A percentile compares a stretch with the other conserved stretches of the same genome.
Conservation (phyloP, 1,140 invertebrate genomes). For the Tetramorium parvispinum region DNA sequence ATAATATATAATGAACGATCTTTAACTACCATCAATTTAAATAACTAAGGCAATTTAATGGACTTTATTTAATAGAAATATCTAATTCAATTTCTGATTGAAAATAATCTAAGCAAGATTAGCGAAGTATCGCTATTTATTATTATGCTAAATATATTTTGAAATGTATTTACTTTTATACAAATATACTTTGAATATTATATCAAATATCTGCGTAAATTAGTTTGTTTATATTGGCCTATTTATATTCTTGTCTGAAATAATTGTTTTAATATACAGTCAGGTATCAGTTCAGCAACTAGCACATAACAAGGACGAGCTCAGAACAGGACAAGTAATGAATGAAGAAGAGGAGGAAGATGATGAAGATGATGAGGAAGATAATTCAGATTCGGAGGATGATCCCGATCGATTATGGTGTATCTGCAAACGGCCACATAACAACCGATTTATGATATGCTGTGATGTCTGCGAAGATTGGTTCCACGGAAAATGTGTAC, state of each 20-base stretch:
- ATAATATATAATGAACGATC: too few species aligned
- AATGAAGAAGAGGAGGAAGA: conserved; percentile 80
- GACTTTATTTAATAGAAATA: too few species aligned
- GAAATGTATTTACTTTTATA: not conserved
- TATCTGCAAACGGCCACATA: conserved; percentile 97
- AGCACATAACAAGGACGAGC: conserved; percentile 45
- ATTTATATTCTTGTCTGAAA: not conserved
- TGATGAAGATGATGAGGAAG: conserved; percentile 85
- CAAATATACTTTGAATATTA: not conserved
- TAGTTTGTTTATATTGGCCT: not conserved
- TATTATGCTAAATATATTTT: not conserved
- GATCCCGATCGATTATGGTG: conserved; percentile 98
- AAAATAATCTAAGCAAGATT: too few species aligned
- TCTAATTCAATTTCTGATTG: too few species aligned
- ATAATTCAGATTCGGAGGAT: conserved; percentile 92
- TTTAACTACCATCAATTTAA: too few species aligned
- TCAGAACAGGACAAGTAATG: conserved; percentile 2
- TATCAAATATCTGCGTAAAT: not conserved
- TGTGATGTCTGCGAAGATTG: conserved; percentile 98
- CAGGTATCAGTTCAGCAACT: conserved; percentile 41
- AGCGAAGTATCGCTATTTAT: not conserved
- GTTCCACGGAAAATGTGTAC: conserved; percentile 98
- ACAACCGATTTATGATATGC: conserved; percentile 99
- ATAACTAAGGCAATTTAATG: too few species aligned
- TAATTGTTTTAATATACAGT: conserved; percentile 27